These are phyloP conservation scores for Molanna angustata DNA, from an alignment of 2,888 invertebrate species.

Conservation along the genomic window DNA sequence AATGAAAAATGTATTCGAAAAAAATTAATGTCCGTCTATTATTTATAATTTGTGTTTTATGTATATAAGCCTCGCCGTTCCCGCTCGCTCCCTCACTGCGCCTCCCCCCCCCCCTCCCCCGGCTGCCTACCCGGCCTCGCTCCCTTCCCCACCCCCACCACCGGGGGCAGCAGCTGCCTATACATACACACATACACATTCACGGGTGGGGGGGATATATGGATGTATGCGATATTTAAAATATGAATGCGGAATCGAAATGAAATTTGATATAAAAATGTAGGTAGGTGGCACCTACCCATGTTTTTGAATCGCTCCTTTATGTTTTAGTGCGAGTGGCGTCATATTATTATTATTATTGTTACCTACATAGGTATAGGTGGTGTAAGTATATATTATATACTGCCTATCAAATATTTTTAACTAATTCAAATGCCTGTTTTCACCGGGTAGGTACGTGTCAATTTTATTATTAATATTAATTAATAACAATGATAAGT, in stretches of 20 bases:
- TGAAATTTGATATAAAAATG: constrained; percentile 33
- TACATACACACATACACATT: constrained; percentile 25
- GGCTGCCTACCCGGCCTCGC: neutral
- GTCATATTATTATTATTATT: too few species aligned
- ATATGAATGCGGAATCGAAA: constrained; percentile 33
- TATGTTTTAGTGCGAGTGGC: constrained; percentile 12
- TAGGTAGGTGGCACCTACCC: constrained; percentile 21
- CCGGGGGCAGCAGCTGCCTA: too few species aligned
- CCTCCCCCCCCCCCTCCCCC: neutral
- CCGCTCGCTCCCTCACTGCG: too few species aligned
- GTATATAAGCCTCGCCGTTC: constrained; percentile 33
- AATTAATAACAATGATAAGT: too few species aligned
- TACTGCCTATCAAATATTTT: too few species aligned
- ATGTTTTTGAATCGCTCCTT: constrained; percentile 22
- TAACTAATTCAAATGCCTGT: too few species aligned
- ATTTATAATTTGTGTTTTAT: constrained; percentile 53
- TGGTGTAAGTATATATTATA: too few species aligned
- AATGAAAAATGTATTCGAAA: constrained; percentile 56
- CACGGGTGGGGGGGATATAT: constrained; percentile 21
- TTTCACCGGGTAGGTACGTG: too few species aligned
- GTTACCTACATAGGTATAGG: too few species aligned
- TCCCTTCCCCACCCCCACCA: too few species aligned
- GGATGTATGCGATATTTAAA: constrained; percentile 30
- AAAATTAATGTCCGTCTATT: constrained; percentile 51
- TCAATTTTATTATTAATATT: too few species aligned